These are phyloP conservation scores for Cordilura impudica DNA, from an alignment of 2,888 invertebrate genomes.

Conservation along the genomic window DNA sequence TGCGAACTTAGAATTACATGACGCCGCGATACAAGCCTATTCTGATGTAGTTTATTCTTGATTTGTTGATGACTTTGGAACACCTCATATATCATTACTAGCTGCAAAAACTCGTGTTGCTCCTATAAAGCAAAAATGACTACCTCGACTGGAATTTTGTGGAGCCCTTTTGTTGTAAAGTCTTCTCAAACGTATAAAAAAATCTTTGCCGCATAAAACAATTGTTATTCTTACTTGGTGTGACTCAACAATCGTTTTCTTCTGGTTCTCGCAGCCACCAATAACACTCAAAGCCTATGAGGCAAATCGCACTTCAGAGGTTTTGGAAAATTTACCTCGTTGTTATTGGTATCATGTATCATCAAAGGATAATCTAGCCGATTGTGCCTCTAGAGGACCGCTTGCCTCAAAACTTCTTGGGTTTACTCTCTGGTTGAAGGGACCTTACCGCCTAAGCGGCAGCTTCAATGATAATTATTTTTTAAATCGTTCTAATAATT, in stretches of 20 bases:
- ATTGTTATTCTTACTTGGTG: constrained; percentile 16
- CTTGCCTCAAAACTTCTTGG: too few species aligned
- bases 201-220: not conserved
- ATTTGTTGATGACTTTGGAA: not conserved
- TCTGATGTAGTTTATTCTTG: not conserved
- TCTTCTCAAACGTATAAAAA: constrained; percentile 16
- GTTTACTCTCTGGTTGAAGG: too few species aligned
- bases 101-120: constrained; percentile 37
- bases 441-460: too few species aligned
- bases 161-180: constrained; percentile 25
- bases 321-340: constrained; percentile 32
- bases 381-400: too few species aligned
- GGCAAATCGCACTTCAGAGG: constrained; percentile 33
- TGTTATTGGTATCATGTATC: too few species aligned
- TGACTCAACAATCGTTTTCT: constrained; percentile 35
- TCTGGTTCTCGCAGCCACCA: constrained; percentile 17
- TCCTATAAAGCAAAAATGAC: constrained; percentile 13
- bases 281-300: constrained; percentile 18
- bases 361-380: too few species aligned
- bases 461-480: too few species aligned
- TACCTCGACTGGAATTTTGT: constrained; percentile 25
- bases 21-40: constrained; percentile 25
- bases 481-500: too few species aligned
- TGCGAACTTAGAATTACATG: constrained; percentile 1
- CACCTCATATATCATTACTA: not conserved